Base-by-base conservation (phyloP, 2,113 vertebrate genomes). In the Laticauda laticaudata region DNA sequence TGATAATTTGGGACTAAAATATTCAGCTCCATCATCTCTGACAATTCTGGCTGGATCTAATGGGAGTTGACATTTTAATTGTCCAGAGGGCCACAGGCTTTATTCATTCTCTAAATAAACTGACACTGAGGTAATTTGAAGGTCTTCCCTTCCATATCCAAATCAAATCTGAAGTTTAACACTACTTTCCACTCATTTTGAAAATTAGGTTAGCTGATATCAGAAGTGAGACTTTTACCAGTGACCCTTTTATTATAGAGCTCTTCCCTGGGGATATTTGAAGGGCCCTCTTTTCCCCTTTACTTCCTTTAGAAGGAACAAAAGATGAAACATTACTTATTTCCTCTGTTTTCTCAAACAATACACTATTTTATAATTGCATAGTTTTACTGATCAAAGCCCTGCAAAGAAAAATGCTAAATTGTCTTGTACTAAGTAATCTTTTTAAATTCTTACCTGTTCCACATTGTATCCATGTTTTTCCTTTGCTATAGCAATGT, bases 401-500 rank as follows among this genome's bases (percentile, higher is more conserved):
- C 69, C 18, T 81, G 34, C 34, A 20, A 39, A 39, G 34, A 81
- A 81, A 81, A 81, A 81, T 43, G 34, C 34, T 81, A 81, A 90
- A 61, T 1, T 29, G 48, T 64, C n/a, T 61, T 86, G n/a, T 53
- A 90, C 45, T 61, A 90, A 61, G 86, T 96, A 69, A 94, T 88
- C 95, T 54, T 29, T 95, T 92, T 90, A 90, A 91, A 89, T 89
- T 96, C 96, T 95, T 97, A 99, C 99, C 98, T 99, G 99, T 97
- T 99, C 99, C 95, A 99, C 98, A 91, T 99, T 99, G 98, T 99
- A 99, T 94, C 99, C 99, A 92, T 99, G 99, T 93, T 99, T 99
- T 97, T 99, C 99, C 96, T 99, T 99, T 94, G 99, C 99, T 94
- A 99, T 98, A 81, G 99, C 98, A 97, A 99, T 99, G 95, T 99